Base-by-base conservation (phyloP, 2,113 vertebrate species). In the Anhinga anhinga region DNA sequence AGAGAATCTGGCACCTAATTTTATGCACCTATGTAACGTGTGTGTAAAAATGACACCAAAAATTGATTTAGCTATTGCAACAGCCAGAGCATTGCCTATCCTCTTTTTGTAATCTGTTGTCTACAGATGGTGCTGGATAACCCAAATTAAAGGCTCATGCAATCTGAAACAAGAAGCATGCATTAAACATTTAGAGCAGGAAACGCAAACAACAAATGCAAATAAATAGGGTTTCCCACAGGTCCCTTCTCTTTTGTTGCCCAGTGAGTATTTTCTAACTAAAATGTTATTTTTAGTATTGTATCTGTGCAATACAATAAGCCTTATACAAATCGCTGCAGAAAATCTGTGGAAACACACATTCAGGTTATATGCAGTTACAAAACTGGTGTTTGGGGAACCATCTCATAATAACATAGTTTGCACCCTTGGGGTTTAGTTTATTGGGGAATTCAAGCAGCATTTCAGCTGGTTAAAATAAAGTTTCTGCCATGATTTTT, bases 321-420 rank as follows among this genome's bases (percentile, higher is more conserved):
- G 52, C 65, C 40, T 89, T 44, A 34, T 34, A 87, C 15, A 82
- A 92, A 93, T 69, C 38, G n/a, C 40, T 59, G 23, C 18, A 61
- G 59, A 49, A 96, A 71, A 36, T 38, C 62, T 56, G 15, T 53
- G 62, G 78, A 95, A 97, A 87, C 2, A 5, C 58, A 63, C 74
- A 73, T 77, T 95, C 50, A 63, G 62, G 49, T 76, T 90, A 50
- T 40, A 30, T 8, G 53, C 52, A 72, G 69, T 65, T 87, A 82
- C 36, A 61, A 58, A 90, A 92, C 15, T 50, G 34, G 47, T 82
- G 53, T 91, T 85, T 82, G 56, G 84, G 93, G 91, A 95, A 73
- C 81, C 50, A 91, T 87, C 53, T 86, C 78, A 73, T 87, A 87
- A 85, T 92, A 93, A 65, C 40, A 62, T n/a, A 89, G 87, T 73